Evolutionary conservation across 2,888 invertebrate genomes (phyloP).

Genomic region (Sarcophaga carnaria): DNA sequence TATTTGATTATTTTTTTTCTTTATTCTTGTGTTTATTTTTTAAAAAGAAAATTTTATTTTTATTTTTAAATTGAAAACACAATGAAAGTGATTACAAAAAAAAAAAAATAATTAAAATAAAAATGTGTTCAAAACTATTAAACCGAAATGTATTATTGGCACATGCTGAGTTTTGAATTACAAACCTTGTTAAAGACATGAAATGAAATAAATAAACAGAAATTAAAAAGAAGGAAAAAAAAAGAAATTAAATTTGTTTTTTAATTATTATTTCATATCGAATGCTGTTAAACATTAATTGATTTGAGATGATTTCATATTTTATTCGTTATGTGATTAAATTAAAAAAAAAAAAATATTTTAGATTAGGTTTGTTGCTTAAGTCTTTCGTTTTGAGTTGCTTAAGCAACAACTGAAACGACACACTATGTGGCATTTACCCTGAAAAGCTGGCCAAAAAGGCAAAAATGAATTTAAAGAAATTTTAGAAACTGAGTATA

Average conservation of each 20-base stretch:
- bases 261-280: background rate
- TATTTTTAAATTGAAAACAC: too few species aligned
- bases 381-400: background rate
- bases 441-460: too few species aligned
- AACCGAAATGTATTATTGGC: background rate
- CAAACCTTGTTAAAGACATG: constrained; percentile 30
- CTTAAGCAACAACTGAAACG: background rate
- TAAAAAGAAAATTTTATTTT: background rate
- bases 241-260: background rate
- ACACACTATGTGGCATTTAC: too few species aligned
- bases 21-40: background rate
- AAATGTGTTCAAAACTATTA: background rate
- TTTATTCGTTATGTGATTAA: background rate
- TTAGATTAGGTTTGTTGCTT: background rate
- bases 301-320: background rate
- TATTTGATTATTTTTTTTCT: constrained; percentile 10
- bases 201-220: too few species aligned
- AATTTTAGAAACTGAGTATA: too few species aligned
- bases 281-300: background rate
- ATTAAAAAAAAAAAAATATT: background rate
- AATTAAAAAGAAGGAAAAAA: too few species aligned
- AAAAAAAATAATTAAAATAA: too few species aligned
- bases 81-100: background rate
- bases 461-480: too few species aligned
- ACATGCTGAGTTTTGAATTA: constrained; percentile 39